phyloP scores from a whole-genome alignment of 64 coral and sea anemone genomes.

The Montipora cactus region DNA sequence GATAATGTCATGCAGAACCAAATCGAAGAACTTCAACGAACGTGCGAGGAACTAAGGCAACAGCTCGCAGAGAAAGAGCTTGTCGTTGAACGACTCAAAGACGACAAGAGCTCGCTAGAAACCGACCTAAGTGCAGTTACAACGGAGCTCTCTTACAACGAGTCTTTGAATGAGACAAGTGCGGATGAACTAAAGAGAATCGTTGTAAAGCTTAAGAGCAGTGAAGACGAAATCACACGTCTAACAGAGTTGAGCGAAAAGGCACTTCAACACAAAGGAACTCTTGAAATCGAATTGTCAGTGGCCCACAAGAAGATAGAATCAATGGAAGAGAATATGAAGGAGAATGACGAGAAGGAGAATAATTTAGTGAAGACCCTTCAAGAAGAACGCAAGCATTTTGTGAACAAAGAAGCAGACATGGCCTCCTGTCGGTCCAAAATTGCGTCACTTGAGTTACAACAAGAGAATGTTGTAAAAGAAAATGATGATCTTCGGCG shows the following conservation, averaged over 20 bases:
- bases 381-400: constrained; percentile 25
- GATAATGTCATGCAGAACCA: not conserved
- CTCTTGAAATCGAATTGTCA: constrained; percentile 35
- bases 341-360: constrained; percentile 13
- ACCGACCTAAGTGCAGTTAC: not conserved
- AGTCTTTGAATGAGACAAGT: constrained; percentile 24
- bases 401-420: constrained; percentile 27
- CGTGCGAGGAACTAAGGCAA: not conserved
- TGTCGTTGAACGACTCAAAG: constrained; percentile 3
- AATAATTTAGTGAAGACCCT: constrained; percentile 39
- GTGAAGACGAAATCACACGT: constrained; percentile 28
- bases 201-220: not conserved
- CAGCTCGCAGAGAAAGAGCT: constrained; percentile 5
- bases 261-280: constrained; percentile 10
- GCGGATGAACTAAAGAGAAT: constrained; percentile 18
- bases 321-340: constrained; percentile 21
- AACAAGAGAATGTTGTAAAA: not conserved
- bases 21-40: not conserved
- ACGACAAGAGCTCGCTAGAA: constrained; percentile 25
- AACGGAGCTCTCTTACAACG: constrained; percentile 16
- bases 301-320: constrained; percentile 36
- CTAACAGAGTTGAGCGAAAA: constrained; percentile 19
- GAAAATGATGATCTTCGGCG: constrained; percentile 19
- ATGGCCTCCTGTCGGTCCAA: constrained; percentile 39
- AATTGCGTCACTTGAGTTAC: constrained; percentile 24